Evolutionary conservation across 2,888 invertebrate genomes (phyloP), one percentile per base, ranked within the genome.

Genomic region (Phortica okadai): DNA sequence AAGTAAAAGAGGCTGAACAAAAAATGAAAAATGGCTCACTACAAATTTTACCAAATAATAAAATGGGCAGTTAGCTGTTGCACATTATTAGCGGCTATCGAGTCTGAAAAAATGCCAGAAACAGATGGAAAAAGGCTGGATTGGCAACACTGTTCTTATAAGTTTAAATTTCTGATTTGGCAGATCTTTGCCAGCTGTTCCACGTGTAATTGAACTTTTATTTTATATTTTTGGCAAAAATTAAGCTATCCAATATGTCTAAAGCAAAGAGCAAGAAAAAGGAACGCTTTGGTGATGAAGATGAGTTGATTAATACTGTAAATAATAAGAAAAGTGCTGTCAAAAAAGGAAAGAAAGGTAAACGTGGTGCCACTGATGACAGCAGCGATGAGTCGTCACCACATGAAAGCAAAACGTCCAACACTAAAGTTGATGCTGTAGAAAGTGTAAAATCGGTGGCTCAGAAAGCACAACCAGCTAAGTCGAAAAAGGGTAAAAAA

Each of bases 281-380:
- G 74, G 87, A 90, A 14, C 86, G 83, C 10, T 89, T 90, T 41
- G 89, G 86, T 16, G 88, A 87, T 62, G 86, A 86, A 0, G 86
- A 89, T n/a, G 89, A 87, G 6, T 84, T 85, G 25, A 41, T 73
- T 42, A 81, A 82, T 70, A 81, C 83, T 83, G 79, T 83, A 42
- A 77, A 82, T 14, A 84, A 82, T 78, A 84, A 84, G 74, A 84
- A 85, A 58, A 82, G 85, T 45, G 64, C 79, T 8, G 76, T 81
- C 77, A 88, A 90, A 76, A 88, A 89, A 76, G 83, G 82, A 10
- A 88, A 89, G 76, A 89, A 90, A 74, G 87, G 87, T 4, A 90
- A 89, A 79, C 93, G 93, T 89, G 92, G 92, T 44, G 93, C 90
- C 82, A 92, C 90, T 78, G 92, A 89, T 64, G 59, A 59, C 59